Conservation (phyloP, 2,888 invertebrate species). For the Acanthosoma haemorrhoidale region DNA sequence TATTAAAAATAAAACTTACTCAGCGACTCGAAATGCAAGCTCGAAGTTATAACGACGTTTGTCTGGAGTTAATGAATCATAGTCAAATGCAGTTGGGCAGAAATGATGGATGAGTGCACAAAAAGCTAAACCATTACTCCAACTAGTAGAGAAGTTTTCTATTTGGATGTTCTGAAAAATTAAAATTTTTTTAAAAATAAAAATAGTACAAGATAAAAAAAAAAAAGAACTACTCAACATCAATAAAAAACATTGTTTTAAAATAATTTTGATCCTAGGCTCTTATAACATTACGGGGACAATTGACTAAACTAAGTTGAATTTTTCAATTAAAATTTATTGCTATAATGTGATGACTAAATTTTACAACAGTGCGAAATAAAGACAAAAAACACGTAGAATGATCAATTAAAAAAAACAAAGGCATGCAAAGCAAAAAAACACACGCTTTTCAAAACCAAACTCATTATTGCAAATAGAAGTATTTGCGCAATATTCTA, state of each 20-base stretch:
- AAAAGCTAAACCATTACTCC: slow-evolving; percentile 98
- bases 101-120: slow-evolving; percentile 98
- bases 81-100: slow-evolving; percentile 95
- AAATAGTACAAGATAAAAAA: neutral
- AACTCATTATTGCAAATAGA: too few species aligned
- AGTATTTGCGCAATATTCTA: too few species aligned
- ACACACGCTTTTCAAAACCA: too few species aligned
- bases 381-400: too few species aligned
- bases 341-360: too few species aligned
- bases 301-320: too few species aligned
- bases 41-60: slow-evolving; percentile 91
- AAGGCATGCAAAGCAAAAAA: too few species aligned
- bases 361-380: too few species aligned
- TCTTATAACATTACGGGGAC: too few species aligned
- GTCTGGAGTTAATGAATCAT: slow-evolving; percentile 77
- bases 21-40: slow-evolving; percentile 94
- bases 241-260: neutral
- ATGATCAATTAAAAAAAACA: too few species aligned
- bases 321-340: too few species aligned
- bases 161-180: slow-evolving; percentile 83
- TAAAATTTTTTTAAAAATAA: slow-evolving; percentile 33
- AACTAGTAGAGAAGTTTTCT: slow-evolving; percentile 97
- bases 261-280: too few species aligned
- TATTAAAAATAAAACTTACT: slow-evolving; percentile 65
- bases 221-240: neutral